Conservation (phyloP, 2,888 invertebrate genomes). For the Dryomyza anilis region DNA sequence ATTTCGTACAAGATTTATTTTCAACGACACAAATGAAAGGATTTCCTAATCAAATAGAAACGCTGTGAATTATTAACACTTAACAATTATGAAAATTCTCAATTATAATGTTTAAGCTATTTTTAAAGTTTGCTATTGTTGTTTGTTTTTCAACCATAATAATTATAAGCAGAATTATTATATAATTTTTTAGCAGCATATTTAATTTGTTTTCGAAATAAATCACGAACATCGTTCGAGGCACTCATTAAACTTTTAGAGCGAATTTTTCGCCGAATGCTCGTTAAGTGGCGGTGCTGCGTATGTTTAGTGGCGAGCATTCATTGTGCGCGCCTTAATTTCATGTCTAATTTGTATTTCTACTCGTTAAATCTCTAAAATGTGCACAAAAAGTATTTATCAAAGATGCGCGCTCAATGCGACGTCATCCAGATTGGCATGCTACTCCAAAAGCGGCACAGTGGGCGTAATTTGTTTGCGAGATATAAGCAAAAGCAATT, state of each 20-base stretch:
- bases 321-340: slow-evolving; percentile 19
- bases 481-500: no score
- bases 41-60: no score
- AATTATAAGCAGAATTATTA: no score
- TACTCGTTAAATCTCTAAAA: slow-evolving; percentile 46
- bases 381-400: slow-evolving; percentile 28
- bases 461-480: not conserved
- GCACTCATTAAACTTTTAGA: slow-evolving; percentile 43
- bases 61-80: no score
- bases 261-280: slow-evolving; percentile 42
- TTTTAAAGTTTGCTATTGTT: no score
- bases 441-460: no score
- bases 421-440: not conserved
- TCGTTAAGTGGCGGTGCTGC: slow-evolving; percentile 45
- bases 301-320: slow-evolving; percentile 26
- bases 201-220: slow-evolving; percentile 40
- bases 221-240: slow-evolving; percentile 38
- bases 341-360: slow-evolving; percentile 49
- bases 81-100: no score
- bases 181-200: no score
- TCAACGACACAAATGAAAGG: slow-evolving; percentile 10
- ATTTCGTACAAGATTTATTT: slow-evolving; percentile 7
- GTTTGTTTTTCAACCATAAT: no score
- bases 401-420: not conserved
- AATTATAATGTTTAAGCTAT: no score